These are phyloP conservation scores for Drosophila kambysellisi DNA, from an alignment of 2,888 invertebrate species.

Conservation along the genomic window DNA sequence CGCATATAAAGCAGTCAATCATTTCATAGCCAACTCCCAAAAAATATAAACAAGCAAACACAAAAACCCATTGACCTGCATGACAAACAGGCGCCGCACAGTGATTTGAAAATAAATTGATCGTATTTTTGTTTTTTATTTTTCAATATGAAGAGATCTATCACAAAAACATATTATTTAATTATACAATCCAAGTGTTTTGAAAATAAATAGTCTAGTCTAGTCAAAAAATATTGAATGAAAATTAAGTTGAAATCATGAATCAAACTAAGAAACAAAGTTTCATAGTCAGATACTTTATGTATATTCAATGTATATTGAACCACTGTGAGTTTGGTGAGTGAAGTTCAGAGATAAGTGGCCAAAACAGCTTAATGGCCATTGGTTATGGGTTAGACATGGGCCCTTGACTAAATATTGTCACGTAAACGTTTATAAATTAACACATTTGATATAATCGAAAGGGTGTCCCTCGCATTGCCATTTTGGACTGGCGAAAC, in stretches of 20 bases:
- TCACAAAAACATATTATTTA: not conserved
- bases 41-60: slow-evolving; percentile 3
- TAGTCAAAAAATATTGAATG: not conserved
- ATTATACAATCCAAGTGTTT: not conserved
- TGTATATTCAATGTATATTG: not conserved
- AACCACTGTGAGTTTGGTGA: slow-evolving; percentile 28
- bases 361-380: slow-evolving; percentile 45
- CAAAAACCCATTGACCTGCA: slow-evolving; percentile 61
- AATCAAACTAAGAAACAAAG: not conserved
- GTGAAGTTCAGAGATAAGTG: slow-evolving; percentile 60
- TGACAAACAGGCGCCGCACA: slow-evolving; percentile 72
- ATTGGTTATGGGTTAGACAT: slow-evolving; percentile 64
- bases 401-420: slow-evolving; percentile 73
- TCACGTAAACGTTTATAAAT: slow-evolving; percentile 54
- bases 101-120: slow-evolving; percentile 33
- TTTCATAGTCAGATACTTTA: not conserved
- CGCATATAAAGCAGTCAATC: slow-evolving; percentile 74
- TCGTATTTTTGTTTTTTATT: not conserved
- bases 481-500: slow-evolving; percentile 64
- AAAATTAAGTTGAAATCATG: not conserved
- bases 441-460: slow-evolving; percentile 34
- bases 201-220: not conserved
- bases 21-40: slow-evolving; percentile 51
- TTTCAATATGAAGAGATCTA: not conserved
- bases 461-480: slow-evolving; percentile 61